A percentile compares a stretch with the other conserved stretches of the same genome.
Evolutionary conservation across 2,113 vertebrate genomes (phyloP).

Genomic region (Panurus biarmicus): DNA sequence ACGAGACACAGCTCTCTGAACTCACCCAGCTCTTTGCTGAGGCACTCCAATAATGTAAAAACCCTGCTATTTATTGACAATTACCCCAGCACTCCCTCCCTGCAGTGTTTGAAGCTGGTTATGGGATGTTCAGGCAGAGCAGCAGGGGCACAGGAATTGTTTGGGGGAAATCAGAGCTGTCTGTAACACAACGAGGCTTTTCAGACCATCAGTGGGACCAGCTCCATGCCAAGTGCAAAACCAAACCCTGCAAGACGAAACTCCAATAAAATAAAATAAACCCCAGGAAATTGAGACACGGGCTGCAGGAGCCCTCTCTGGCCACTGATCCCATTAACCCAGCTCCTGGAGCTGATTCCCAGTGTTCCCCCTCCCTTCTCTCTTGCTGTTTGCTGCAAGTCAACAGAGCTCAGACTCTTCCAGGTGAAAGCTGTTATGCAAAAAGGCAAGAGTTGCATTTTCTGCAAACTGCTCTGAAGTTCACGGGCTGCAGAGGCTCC

Average conservation of each 20-base stretch:
- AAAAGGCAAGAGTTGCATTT: neutral
- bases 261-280: neutral
- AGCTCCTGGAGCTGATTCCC: neutral
- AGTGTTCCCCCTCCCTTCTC: neutral
- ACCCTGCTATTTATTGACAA: neutral
- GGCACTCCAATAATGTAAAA: neutral
- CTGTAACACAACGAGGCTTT: neutral
- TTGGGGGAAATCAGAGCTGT: neutral
- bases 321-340: neutral
- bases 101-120: neutral
- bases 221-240: neutral
- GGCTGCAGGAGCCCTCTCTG: neutral
- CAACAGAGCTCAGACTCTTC: neutral
- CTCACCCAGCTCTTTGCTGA: neutral
- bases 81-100: neutral
- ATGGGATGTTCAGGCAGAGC: neutral
- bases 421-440: neutral
- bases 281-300: neutral
- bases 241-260: neutral
- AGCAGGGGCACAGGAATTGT: neutral
- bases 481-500: neutral
- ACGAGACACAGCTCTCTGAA: neutral
- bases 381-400: neutral
- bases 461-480: neutral
- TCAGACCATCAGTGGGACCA: neutral